These are phyloP conservation scores for Actenoides hombroni DNA, from an alignment of 2,113 vertebrate genomes.

Conservation along the genomic window DNA sequence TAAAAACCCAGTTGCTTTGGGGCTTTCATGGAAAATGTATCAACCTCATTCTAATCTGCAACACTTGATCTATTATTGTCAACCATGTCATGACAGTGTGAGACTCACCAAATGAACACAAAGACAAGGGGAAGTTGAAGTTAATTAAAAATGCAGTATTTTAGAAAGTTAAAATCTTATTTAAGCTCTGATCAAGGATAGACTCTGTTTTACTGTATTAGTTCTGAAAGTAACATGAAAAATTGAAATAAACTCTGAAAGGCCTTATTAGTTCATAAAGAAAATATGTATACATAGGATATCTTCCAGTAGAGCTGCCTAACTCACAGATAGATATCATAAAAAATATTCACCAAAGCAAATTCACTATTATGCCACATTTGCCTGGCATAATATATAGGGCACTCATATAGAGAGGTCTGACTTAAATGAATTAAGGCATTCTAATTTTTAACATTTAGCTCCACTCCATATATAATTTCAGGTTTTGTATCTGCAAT, in stretches of 20 bases:
- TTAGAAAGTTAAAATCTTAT: constrained; percentile 17
- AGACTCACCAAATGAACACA: constrained; percentile 9
- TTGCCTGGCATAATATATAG: not conserved
- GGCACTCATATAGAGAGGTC: not conserved
- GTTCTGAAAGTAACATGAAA: constrained; percentile 27
- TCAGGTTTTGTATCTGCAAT: not conserved
- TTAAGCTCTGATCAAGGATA: not conserved
- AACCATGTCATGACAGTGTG: not conserved
- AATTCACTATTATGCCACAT: not conserved
- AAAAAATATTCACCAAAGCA: constrained; percentile 2
- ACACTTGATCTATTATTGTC: constrained; percentile 46
- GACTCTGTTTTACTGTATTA: not conserved
- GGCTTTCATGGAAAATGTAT: constrained; percentile 38
- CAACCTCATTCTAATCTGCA: constrained; percentile 29
- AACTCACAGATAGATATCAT: not conserved
- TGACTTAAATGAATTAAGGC: not conserved
- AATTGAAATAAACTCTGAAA: constrained; percentile 40
- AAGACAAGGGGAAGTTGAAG: constrained; percentile 1
- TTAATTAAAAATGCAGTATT: constrained; percentile 34
- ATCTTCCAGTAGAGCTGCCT: not conserved
- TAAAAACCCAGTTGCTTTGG: not conserved
- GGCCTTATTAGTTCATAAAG: not conserved
- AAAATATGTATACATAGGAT: not conserved
- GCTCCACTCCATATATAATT: not conserved
- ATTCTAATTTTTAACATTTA: not conserved